A percentile compares a stretch with the other conserved stretches of the same genome.
phyloP scores from a whole-genome alignment of 1,140 invertebrate genomes.

The Gonioctena quinquepunctata region DNA sequence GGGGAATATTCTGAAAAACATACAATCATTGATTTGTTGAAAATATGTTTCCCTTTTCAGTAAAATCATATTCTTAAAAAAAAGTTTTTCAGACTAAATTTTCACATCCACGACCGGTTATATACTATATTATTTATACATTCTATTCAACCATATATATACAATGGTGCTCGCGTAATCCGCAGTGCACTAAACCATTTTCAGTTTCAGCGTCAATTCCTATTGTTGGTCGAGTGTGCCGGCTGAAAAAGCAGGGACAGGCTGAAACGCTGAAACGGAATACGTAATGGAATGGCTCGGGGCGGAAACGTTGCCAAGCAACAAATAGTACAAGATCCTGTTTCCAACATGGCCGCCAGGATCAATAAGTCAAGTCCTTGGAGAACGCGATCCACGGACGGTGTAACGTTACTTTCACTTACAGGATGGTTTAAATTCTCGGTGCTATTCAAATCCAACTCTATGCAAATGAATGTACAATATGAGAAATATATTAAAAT shows the following conservation, averaged over 20 bases:
- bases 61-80: no score
- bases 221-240: neutral
- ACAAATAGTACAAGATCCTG: conserved; percentile 33
- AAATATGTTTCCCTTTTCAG: no score
- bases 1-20: no score
- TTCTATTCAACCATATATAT: no score
- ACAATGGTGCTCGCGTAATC: no score
- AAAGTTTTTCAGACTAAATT: no score
- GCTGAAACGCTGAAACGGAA: conserved; percentile 19
- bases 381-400: conserved; percentile 17
- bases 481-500: neutral
- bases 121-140: no score
- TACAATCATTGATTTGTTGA: no score
- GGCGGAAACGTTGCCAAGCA: conserved; percentile 44
- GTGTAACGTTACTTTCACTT: neutral
- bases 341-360: conserved; percentile 42
- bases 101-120: no score
- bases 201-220: conserved; percentile 2
- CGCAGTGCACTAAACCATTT: neutral
- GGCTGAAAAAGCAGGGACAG: conserved; percentile 16
- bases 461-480: neutral
- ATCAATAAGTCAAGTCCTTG: conserved; percentile 51
- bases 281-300: conserved; percentile 32
- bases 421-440: neutral
- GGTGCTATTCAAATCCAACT: no score